Evolutionary conservation across 2,113 vertebrate species (phyloP).

Genomic region (Origma solitaria): DNA sequence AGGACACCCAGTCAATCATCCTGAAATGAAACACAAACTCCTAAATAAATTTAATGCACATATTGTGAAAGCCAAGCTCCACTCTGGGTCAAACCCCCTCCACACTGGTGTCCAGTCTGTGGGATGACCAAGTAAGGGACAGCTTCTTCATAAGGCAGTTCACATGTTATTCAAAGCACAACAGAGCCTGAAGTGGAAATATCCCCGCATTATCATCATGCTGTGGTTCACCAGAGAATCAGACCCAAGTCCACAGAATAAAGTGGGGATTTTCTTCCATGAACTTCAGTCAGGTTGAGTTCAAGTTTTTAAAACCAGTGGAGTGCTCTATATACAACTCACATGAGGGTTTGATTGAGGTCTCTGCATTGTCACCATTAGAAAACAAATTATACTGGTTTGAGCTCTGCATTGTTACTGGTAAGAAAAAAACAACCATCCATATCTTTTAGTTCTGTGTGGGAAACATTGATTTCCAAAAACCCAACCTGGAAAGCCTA

Average conservation of each 20-base stretch:
- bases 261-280: background rate
- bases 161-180: background rate
- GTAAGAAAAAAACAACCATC: background rate
- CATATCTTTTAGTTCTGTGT: background rate
- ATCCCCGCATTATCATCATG: background rate
- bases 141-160: background rate
- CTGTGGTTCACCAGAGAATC: background rate
- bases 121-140: background rate
- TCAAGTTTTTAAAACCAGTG: background rate
- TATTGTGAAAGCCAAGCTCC: background rate
- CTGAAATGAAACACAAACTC: conserved; percentile 53
- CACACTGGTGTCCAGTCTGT: background rate
- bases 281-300: background rate
- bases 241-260: background rate
- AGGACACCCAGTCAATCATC: conserved; percentile 84
- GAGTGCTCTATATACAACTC: background rate
- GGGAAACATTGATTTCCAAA: background rate
- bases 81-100: background rate
- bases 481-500: background rate
- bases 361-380: background rate
- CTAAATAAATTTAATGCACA: background rate
- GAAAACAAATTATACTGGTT: background rate
- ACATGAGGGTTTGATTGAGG: rapidly evolving
- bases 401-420: background rate
- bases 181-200: background rate